Evolutionary conservation across 2,888 invertebrate species (phyloP), one percentile per base, ranked within the genome.

Genomic region (Noctuana brunneofusca): DNA sequence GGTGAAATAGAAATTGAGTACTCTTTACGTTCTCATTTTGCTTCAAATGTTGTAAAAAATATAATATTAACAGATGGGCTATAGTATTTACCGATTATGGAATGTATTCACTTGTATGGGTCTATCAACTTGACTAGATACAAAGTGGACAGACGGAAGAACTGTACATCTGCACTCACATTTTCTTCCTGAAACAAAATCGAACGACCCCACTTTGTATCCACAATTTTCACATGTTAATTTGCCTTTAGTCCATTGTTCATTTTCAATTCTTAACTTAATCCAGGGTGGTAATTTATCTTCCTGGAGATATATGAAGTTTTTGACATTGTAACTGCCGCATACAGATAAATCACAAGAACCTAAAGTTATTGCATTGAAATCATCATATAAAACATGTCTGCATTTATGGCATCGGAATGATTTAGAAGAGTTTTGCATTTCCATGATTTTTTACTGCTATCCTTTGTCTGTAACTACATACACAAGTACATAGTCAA

Each of bases 171-270:
- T 82, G 81, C 95, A 95, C n/a, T 83, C 80, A 80, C 95, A 95
- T 80, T 94, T 94, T 71, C 89, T 83, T 24, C 94, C 94, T 1
- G 93, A 92, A 24, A 94, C 83, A 81, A 93, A 95, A 81, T 95
- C 94, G 78, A 95, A 95, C 4, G 93, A 92, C 8, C 95, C 95
- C 30, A 95, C 86, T 81, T 93, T 90, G 38, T 87, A 87, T 48
- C 92, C 84, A 80, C 95, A 95, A 65, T 92, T 84, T 63, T 85
- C 89, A 80, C 95, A 95, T 65, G 92, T 89, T 30, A 95, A 75
- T 83, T 94, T 94, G n/a, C 95, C 95, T 78, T 93, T 94, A 0
- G 92, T 92, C 95, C 95, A 95, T 55, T 92, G 83, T 67, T 93
- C 92, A 63, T 85, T 80, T 74, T 93, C 92, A 43, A 95, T 78